These are phyloP conservation scores for Calonectris borealis DNA, from an alignment of 2,113 vertebrate species.

Conservation along the genomic window DNA sequence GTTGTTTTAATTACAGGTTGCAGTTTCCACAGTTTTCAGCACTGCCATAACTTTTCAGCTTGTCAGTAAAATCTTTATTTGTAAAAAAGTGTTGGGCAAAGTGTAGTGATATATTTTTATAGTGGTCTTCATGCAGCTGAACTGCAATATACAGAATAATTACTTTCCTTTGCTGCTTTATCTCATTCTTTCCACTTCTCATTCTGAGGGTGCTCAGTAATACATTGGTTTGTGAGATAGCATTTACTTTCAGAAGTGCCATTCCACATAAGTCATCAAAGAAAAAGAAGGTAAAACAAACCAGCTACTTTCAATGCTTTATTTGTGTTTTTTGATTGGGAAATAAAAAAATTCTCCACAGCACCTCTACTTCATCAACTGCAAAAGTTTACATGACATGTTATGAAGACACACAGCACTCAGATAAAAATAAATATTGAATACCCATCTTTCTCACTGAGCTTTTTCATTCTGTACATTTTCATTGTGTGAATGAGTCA, in stretches of 20 bases:
- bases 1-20: constrained; percentile 29
- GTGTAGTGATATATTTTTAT: constrained; percentile 28
- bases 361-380: background rate
- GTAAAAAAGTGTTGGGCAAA: constrained; percentile 22
- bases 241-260: background rate
- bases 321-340: background rate
- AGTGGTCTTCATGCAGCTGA: constrained; percentile 47
- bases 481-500: background rate
- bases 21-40: constrained; percentile 33
- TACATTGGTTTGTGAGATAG: background rate
- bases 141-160: constrained; percentile 59
- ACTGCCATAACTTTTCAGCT: constrained; percentile 27
- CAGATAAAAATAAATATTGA: background rate
- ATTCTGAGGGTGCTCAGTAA: background rate
- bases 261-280: background rate
- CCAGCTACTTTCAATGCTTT: background rate
- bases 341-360: background rate
- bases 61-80: constrained; percentile 52
- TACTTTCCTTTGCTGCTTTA: constrained; percentile 15
- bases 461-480: background rate
- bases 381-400: background rate
- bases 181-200: constrained; percentile 14
- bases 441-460: background rate
- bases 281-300: background rate
- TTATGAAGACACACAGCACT: background rate